Evolutionary conservation across 1,140 invertebrate species (phyloP).

Genomic region (Drosophila bifasciata): DNA sequence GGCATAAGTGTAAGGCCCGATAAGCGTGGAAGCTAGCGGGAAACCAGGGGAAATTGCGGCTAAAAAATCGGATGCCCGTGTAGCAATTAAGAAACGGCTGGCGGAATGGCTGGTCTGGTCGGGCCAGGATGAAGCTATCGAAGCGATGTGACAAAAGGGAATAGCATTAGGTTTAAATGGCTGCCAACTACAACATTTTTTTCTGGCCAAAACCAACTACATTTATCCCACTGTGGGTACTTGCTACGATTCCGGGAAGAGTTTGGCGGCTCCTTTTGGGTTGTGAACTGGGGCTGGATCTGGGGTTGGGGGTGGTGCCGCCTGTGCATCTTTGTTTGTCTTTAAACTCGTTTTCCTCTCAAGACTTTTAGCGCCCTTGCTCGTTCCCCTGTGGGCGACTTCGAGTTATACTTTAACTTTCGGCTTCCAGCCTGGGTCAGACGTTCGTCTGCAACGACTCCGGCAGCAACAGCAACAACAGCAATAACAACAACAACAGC

Average conservation of each 20-base stretch:
- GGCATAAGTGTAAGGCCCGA: constrained; percentile 20
- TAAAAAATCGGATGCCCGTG: constrained; percentile 17
- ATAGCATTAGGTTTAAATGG: constrained; percentile 23
- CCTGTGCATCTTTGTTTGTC: constrained; percentile 67
- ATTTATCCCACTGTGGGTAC: constrained; percentile 8
- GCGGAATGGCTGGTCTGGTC: neutral
- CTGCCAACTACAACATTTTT: neutral
- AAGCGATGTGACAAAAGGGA: constrained; percentile 34
- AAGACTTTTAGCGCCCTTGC: constrained; percentile 60
- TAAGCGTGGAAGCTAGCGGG: constrained; percentile 27
- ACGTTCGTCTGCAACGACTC: constrained; percentile 1
- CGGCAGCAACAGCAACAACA: constrained; percentile 15
- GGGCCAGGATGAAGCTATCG: constrained; percentile 5
- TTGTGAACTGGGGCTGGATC: neutral
- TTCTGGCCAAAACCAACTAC: neutral
- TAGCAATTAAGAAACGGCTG: constrained; percentile 32
- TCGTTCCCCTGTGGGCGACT: constrained; percentile 63
- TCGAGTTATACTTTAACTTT: constrained; percentile 64
- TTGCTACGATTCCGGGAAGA: neutral
- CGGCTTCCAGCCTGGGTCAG: constrained; percentile 30
- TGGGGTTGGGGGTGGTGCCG: constrained; percentile 2
- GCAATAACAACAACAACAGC: constrained; percentile 1
- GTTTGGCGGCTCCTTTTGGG: constrained; percentile 13
- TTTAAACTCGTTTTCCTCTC: constrained; percentile 71
- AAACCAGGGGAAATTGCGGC: constrained; percentile 13